A percentile compares a stretch with the other conserved stretches of the same genome.
phyloP scores from a whole-genome alignment of 1,140 invertebrate genomes.

The Drosophila albomicans region DNA sequence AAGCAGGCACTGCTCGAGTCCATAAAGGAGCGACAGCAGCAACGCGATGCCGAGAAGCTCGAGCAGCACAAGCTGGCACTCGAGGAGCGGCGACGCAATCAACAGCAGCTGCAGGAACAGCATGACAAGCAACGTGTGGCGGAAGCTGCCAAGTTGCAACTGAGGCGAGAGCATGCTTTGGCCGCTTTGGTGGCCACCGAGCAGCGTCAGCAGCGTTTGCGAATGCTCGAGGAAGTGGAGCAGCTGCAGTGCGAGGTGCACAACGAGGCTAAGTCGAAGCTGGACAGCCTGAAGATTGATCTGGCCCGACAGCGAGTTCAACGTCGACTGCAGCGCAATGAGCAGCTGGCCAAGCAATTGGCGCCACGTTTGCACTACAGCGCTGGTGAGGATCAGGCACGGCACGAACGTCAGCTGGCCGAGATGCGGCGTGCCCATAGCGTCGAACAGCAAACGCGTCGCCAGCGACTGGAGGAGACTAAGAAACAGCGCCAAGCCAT shows the following conservation, averaged over 20 bases:
- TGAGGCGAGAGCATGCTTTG: conserved; percentile 60
- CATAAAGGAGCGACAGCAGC: conserved; percentile 58
- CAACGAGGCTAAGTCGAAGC: conserved; percentile 60
- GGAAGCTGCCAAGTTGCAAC: conserved; percentile 41
- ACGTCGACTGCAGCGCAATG: conserved; percentile 52
- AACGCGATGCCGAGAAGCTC: conserved; percentile 44
- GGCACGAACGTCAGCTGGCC: conserved; percentile 51
- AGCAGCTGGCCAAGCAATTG: conserved; percentile 53
- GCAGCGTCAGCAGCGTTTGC: conserved; percentile 57
- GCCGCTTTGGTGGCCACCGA: conserved; percentile 74
- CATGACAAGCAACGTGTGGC: conserved; percentile 49
- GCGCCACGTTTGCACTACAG: conserved; percentile 69
- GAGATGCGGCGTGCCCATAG: conserved; percentile 71
- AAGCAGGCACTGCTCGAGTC: conserved; percentile 59
- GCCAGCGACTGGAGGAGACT: conserved; percentile 30
- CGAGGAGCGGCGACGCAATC: conserved; percentile 47
- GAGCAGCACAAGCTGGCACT: conserved; percentile 38
- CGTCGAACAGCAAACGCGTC: conserved; percentile 63
- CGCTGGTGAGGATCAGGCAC: conserved; percentile 57
- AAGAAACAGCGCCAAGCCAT: conserved; percentile 55
- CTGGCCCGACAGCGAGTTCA: conserved; percentile 48
- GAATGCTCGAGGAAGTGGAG: conserved; percentile 70
- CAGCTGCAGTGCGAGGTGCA: conserved; percentile 66
- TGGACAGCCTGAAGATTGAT: conserved; percentile 60
- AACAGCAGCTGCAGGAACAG: conserved; percentile 53